Base-by-base conservation (phyloP, 2,113 vertebrate genomes). In the Alectura lathami region DNA sequence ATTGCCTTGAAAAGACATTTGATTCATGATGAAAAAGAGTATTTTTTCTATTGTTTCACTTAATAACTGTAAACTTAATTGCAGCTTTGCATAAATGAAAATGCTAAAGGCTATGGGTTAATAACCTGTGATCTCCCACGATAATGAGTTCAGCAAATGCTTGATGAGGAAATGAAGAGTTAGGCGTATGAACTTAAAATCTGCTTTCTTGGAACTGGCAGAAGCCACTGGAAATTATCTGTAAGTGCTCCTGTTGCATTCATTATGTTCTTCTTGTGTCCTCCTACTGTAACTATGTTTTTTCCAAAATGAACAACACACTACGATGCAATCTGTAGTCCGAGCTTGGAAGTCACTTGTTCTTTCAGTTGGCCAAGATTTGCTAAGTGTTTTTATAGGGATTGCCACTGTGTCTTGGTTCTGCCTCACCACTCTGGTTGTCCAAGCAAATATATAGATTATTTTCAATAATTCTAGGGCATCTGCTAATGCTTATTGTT, bases 71-170 rank as follows among this genome's bases (percentile, higher is more conserved):
- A 68, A 79, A 85, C 83, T 43, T 73, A 88, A 80, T 15, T 48
- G 40, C 76, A 69, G 53, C 29, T 73, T 86, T 88, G 11, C 22
- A 48, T 50, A 74, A 77, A 77, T 57, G 24, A 83, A 73, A 73
- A 36, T 54, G 4, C 51, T 83, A 83, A 69, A 80, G 9, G 8
- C 30, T 77, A 17, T 62, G 67, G 59, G 26, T 86, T 92, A 76
- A 53, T 53, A 73, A 3, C 4, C 24, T 77, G 8, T 77, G 45
- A 74, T 86, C 73, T 92, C 72, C 6, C 13, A 30, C 36, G 23
- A 69, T 93, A 94, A 92, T 74, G 93, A 92, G 27, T 96, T 96
- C 89, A 94, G n/a, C 93, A 96, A 96, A 92, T 96, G 91, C 91
- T 77, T 96, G 73, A 94, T 96, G 83, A 93, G 94, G 86, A 94